phyloP scores from a whole-genome alignment of 2,113 vertebrate genomes.

The Catharus bicknelli region DNA sequence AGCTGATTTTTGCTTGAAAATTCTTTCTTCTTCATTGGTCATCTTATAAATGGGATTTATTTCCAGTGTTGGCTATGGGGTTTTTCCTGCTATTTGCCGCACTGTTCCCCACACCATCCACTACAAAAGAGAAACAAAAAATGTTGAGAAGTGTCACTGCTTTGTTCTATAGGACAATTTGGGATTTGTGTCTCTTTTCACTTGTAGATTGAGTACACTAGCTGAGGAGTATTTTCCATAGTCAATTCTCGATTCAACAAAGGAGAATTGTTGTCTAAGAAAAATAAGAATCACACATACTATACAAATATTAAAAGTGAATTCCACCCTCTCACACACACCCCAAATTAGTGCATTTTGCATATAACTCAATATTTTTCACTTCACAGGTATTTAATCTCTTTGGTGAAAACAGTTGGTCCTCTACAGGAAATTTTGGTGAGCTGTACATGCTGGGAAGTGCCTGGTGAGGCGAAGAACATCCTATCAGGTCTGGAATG shows the following conservation, averaged over 20 bases:
- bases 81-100: neutral
- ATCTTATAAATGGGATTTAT: neutral
- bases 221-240: neutral
- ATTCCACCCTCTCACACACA: neutral
- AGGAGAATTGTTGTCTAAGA: neutral
- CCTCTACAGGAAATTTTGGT: neutral
- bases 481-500: neutral
- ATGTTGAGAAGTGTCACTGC: too few species aligned
- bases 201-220: neutral
- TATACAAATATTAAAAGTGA: neutral
- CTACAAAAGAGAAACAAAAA: neutral
- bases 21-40: neutral
- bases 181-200: neutral
- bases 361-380: neutral
- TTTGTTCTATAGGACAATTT: neutral
- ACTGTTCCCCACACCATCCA: fast-evolving
- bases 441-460: neutral
- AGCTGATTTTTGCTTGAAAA: neutral
- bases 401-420: neutral
- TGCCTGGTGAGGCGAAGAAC: neutral
- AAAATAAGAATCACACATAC: neutral
- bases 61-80: neutral
- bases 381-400: neutral
- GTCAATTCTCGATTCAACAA: neutral
- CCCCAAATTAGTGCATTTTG: neutral